phyloP scores from a whole-genome alignment of 2,797 vertebrate species.

The Sebastes oblongus region DNA sequence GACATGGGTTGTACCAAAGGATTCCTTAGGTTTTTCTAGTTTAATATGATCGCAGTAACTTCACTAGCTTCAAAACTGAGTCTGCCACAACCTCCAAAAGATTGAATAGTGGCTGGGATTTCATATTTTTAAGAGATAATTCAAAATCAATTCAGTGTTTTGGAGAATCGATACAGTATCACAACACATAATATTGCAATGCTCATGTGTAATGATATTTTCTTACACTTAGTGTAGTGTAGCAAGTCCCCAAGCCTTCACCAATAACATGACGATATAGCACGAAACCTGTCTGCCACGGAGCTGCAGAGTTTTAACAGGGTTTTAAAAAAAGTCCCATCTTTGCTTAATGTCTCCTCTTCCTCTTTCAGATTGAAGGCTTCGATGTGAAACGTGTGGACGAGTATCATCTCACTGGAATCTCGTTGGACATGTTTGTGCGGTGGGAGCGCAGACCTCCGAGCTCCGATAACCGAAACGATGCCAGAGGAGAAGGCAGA shows the following conservation, averaged over 20 bases:
- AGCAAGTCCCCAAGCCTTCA: not conserved
- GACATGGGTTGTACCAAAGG: no score
- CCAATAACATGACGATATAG: not conserved
- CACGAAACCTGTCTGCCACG: not conserved
- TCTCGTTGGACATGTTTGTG: constrained; percentile 85
- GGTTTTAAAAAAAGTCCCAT: not conserved
- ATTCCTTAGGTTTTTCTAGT: no score
- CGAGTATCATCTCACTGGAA: constrained; percentile 92
- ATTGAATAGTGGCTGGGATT: no score
- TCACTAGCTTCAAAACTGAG: no score
- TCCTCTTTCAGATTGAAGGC: constrained; percentile 87
- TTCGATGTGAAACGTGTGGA: constrained; percentile 93
- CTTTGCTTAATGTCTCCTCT: not conserved
- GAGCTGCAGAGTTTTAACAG: not conserved
- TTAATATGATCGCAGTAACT: no score
- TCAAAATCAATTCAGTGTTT: no score
- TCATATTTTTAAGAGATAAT: no score
- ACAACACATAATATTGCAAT: no score
- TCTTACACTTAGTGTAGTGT: not conserved
- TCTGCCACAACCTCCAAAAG: no score
- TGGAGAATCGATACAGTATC: no score
- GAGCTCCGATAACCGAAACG: constrained; percentile 81
- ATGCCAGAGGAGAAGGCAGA: constrained; percentile 83
- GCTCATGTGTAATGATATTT: no score
- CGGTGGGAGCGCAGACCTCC: constrained; percentile 91